Evolutionary conservation across 2,888 invertebrate species (phyloP), one percentile per base, ranked within the genome.

Genomic region (Willowsia nigromaculata): DNA sequence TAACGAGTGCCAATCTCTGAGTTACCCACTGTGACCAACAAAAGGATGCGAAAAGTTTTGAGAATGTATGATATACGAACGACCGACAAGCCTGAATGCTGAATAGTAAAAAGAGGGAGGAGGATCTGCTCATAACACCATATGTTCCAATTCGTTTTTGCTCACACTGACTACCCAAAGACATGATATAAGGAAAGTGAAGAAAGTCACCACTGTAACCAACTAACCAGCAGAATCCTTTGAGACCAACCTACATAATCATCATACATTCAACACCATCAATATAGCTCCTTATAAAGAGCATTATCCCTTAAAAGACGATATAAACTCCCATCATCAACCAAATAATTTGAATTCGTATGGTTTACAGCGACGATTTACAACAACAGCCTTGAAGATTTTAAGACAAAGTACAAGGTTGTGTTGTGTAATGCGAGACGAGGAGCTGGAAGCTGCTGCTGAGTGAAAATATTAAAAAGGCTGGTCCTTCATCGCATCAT

Each of bases 191-290:
- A 25, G 22, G 74, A 59, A 47, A 47, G 47, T n/a, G 53, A 53
- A 65, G 83, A 53, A 71, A 68, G 71, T 83, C 65, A 47, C 65
- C 65, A 37, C 83, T 82, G 65, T 82, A 53, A 71, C 83, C 83
- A 83, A 83, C 83, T 83, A 83, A 83, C 83, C 83, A 83, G 71
- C 83, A 71, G 37, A 68, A 56, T 83, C 83, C 68, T 71, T 53
- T 18, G 82, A 82, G 82, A 82, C 65, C 50, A 83, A 33, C 56
- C 78, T 37, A 78, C 47, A 71, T 71, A 71, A 40, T 40, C 71
- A 71, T 71, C 27, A 13, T 71, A n/a, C 7, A 71, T 33, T 30
- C 15, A 9, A 37, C 15, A 15, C 15, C 33, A 65, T 74, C n/a
- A n/a, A 78, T 30, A 33, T 25, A n/a, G n/a, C 62, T 30, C 25